Percentiles rank a stretch among this genome's conserved stretches.
Evolutionary conservation across 2,113 vertebrate species (phyloP).

Genomic region (Smithornis capensis): DNA sequence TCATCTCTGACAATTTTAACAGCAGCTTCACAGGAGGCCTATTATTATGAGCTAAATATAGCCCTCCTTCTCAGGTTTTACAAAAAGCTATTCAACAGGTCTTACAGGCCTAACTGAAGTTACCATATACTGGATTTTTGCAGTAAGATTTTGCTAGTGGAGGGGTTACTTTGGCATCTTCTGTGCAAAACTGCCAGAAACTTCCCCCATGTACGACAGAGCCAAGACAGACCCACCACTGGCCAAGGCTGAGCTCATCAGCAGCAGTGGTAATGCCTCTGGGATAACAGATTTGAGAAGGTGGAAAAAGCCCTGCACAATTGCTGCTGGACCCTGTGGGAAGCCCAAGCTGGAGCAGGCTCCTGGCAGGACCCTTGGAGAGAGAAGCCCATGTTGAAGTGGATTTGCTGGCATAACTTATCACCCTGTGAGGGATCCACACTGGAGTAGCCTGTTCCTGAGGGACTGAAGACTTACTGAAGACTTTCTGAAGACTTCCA

Average conservation of each 20-base stretch:
- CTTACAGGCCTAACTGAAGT: background rate
- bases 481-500: too few species aligned
- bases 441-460: background rate
- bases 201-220: background rate
- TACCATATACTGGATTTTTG: background rate
- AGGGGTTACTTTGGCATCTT: background rate
- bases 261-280: background rate
- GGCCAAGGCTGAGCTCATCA: background rate
- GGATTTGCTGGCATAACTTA: background rate
- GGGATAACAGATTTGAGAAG: background rate
- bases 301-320: fast-evolving
- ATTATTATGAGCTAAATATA: background rate
- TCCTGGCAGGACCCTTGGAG: background rate
- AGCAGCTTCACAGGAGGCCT: background rate
- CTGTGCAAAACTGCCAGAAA: background rate
- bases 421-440: fast-evolving
- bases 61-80: background rate
- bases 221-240: fast-evolving
- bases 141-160: background rate
- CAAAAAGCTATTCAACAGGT: background rate
- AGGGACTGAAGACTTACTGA: too few species aligned
- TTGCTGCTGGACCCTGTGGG: background rate
- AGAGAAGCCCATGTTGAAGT: fast-evolving
- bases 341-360: background rate
- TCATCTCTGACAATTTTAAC: background rate